Percentiles rank a stretch among this genome's conserved stretches.
phyloP scores from a whole-genome alignment of 2,113 vertebrate species.

The Pachypanchax playfairii region DNA sequence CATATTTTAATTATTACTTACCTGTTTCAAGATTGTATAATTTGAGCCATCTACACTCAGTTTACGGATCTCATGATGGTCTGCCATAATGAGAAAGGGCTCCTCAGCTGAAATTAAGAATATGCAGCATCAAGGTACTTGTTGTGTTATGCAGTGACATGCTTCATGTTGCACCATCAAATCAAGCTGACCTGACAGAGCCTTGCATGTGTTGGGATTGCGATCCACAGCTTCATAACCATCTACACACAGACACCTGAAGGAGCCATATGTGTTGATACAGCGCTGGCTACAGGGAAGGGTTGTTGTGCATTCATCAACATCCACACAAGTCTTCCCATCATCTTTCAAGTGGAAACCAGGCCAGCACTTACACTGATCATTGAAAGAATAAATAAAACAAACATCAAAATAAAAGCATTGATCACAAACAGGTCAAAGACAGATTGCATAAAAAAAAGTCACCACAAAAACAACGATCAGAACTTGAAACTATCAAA shows the following conservation, averaged over 20 bases:
- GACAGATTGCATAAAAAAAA: no score
- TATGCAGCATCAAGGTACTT: background rate
- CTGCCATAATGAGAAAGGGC: slow-evolving; percentile 96
- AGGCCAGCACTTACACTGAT: slow-evolving; percentile 97
- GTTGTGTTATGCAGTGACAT: background rate
- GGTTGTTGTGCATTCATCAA: slow-evolving; percentile 91
- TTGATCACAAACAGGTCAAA: background rate
- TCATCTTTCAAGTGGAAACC: slow-evolving; percentile 95
- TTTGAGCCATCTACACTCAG: slow-evolving; percentile 97
- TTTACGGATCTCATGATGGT: slow-evolving; percentile 98
- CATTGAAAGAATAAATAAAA: slow-evolving; percentile 37
- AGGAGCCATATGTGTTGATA: slow-evolving; percentile 96
- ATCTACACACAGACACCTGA: slow-evolving; percentile 91
- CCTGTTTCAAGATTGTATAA: slow-evolving; percentile 98
- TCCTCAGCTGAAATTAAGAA: slow-evolving; percentile 86
- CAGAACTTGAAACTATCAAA: no score
- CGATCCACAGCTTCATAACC: slow-evolving; percentile 90
- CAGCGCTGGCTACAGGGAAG: slow-evolving; percentile 97
- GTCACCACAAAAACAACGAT: no score
- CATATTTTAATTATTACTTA: slow-evolving; percentile 58
- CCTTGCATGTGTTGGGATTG: slow-evolving; percentile 90
- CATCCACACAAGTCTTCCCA: slow-evolving; percentile 93
- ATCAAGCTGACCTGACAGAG: slow-evolving; percentile 86
- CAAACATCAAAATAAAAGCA: background rate
- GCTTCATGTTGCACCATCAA: background rate